These are phyloP conservation scores for Megamerina dolium DNA, from an alignment of 2,888 invertebrate genomes.

Conservation along the genomic window DNA sequence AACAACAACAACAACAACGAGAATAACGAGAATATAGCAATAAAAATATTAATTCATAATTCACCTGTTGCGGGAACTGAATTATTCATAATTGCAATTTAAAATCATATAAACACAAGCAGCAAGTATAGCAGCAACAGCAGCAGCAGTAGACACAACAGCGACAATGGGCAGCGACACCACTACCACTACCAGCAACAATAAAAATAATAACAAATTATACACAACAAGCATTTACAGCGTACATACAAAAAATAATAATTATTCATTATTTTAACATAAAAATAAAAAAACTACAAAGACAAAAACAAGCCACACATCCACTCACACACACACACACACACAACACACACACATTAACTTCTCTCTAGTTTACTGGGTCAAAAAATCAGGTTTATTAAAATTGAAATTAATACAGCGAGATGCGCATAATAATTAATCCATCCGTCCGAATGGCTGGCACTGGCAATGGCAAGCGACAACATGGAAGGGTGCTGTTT, in stretches of 20 bases:
- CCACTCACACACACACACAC: no score
- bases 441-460: constrained; percentile 7
- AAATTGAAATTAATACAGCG: constrained; percentile 38
- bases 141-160: constrained; percentile 5
- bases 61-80: constrained; percentile 21
- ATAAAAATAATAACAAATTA: no score
- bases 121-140: constrained; percentile 7
- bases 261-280: no score
- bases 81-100: constrained; percentile 27
- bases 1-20: no score
- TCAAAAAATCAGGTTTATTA: constrained; percentile 44
- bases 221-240: no score
- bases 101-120: constrained; percentile 5
- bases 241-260: no score
- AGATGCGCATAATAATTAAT: constrained; percentile 39
- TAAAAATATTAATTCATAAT: constrained; percentile 16
- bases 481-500: background rate
- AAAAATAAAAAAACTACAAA: no score
- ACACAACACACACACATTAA: no score
- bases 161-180: constrained; percentile 7
- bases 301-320: no score
- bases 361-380: constrained; percentile 40
- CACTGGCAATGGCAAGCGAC: background rate
- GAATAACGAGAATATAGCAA: no score
- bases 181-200: no score